A percentile compares a stretch with the other conserved stretches of the same genome.
These are phyloP conservation scores for Sycophaga agraensis DNA, from an alignment of 1,140 invertebrate species.

Conservation along the genomic window DNA sequence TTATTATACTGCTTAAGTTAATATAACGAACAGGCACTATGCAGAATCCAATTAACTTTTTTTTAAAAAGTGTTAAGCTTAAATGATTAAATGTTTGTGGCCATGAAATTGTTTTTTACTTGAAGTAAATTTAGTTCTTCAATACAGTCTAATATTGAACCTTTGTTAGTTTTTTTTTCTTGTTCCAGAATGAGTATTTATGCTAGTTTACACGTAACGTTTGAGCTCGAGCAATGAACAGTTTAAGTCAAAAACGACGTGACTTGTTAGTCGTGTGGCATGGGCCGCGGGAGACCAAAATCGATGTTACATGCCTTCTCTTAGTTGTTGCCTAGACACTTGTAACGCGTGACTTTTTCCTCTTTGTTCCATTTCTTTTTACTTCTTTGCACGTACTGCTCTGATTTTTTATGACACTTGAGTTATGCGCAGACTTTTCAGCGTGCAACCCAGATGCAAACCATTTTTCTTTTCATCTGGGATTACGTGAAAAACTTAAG, in stretches of 20 bases:
- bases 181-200: not conserved
- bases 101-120: too few species aligned
- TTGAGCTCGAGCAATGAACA: not conserved
- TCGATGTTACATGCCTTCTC: constrained; percentile 21
- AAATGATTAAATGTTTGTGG: too few species aligned
- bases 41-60: too few species aligned
- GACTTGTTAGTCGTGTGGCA: not conserved
- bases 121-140: too few species aligned
- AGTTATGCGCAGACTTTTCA: not conserved
- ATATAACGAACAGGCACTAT: too few species aligned
- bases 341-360: not conserved
- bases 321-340: constrained; percentile 22
- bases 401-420: constrained; percentile 4
- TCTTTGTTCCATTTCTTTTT: constrained; percentile 14
- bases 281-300: constrained; percentile 8
- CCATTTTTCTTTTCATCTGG: too few species aligned
- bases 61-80: too few species aligned
- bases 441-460: too few species aligned
- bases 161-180: not conserved
- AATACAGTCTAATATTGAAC: too few species aligned
- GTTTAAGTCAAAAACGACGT: not conserved
- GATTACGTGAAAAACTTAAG: too few species aligned
- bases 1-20: too few species aligned
- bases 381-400: constrained; percentile 4
- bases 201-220: not conserved